A percentile compares a stretch with the other conserved stretches of the same genome.
Conservation (phyloP, 2,113 vertebrate genomes). For the Chloropsis hardwickii region DNA sequence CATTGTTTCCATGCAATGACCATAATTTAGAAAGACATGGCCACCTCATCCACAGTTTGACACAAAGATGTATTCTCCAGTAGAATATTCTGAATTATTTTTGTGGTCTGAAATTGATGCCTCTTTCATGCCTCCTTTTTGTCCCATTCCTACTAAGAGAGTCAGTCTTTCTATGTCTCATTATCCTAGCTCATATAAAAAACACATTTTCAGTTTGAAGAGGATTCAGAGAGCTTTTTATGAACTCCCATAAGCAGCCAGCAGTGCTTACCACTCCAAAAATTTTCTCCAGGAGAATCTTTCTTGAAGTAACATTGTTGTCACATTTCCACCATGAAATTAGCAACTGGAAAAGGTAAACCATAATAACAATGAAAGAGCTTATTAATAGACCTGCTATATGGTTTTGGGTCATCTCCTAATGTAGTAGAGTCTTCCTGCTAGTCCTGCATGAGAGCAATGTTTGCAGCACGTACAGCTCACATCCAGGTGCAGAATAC, state of each 20-base stretch:
- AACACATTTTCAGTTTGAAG: background rate
- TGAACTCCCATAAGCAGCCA: background rate
- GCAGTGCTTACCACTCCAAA: background rate
- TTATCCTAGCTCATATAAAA: background rate
- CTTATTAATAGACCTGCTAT: background rate
- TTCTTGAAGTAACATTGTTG: background rate
- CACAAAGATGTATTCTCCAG: background rate
- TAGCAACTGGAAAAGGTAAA: background rate
- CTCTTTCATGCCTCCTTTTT: background rate
- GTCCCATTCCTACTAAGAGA: background rate
- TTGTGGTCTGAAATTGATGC: background rate
- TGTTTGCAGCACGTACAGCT: background rate
- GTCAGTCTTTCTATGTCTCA: background rate
- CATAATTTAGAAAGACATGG: slow-evolving; percentile 44
- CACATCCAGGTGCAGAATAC: background rate
- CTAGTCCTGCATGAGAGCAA: background rate
- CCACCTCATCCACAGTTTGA: background rate
- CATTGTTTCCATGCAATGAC: slow-evolving; percentile 52
- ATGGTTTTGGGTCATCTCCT: background rate
- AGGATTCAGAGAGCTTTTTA: background rate
- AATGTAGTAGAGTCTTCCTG: background rate
- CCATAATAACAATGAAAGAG: background rate
- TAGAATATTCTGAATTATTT: slow-evolving; percentile 22
- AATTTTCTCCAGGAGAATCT: background rate
- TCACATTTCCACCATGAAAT: background rate